Evolutionary conservation across 2,797 vertebrate genomes (phyloP), one percentile per base, ranked within the genome.

Genomic region (Amazona ochrocephala): DNA sequence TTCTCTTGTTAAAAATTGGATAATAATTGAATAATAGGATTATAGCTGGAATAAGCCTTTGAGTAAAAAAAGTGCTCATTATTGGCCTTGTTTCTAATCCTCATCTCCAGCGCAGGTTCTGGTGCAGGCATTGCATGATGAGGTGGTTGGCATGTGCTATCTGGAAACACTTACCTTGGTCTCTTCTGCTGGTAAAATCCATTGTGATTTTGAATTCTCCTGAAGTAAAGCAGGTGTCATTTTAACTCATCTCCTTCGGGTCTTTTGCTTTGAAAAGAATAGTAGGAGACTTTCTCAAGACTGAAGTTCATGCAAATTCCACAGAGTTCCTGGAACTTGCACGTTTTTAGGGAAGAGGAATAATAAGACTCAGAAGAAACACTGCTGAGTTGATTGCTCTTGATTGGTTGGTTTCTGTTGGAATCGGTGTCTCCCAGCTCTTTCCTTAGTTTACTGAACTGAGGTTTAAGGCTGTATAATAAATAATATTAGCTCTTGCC

Each of bases 11-110:
- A 45, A 89, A 82, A 90, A 26, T 64, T 1, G 0, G 66, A 5
- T 50, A 1, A 20, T 68, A 89, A 44, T 17, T 66, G 45, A 88
- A 58, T 76, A 60, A 47, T 51, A 90, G 32, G 39, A 73, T 87
- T 84, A 51, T 13, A 79, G 47, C 24, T 93, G 34, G 78, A 76
- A 61, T 92, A 70, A 87, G 34, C 50, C 79, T 89, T 84, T 89
- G 21, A 72, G 45, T 10, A 15, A 22, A 5, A 42, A 44, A 64
- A 9, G 15, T 2, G 5, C 13, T 78, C 3, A 2, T 74, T 68
- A 18, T 89, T 84, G 62, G 22, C 7, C 14, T 6, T 41, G 6
- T 72, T 86, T 94, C n/a, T 86, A 41, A 18, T 58, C 60, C 23
- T 94, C 32, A 50, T 75, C 66, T 84, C 77, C 32, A 81, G 76